phyloP scores from a whole-genome alignment of 1,140 invertebrate species.

The Ceratina australensis region DNA sequence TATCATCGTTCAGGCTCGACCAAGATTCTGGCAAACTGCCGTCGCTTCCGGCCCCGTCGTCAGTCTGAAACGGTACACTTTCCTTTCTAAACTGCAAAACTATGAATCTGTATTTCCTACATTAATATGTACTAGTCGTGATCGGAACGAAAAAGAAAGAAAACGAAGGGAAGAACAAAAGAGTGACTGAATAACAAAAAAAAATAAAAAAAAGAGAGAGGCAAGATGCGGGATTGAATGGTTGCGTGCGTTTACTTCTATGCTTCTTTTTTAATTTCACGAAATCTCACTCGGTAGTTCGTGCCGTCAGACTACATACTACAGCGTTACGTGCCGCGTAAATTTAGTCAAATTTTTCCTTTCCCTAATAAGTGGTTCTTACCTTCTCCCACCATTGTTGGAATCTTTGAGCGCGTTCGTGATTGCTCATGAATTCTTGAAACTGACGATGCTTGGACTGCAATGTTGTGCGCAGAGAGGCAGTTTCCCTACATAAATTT shows the following conservation, averaged over 20 bases:
- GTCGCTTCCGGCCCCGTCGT: constrained; percentile 72
- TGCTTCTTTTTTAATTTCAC: not conserved
- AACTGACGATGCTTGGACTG: constrained; percentile 78
- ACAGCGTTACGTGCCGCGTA: constrained; percentile 1
- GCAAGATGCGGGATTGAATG: constrained; percentile 27
- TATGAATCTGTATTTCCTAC: not conserved
- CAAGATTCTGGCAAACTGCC: constrained; percentile 75
- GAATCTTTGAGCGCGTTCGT: constrained; percentile 69
- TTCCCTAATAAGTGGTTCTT: constrained; percentile 60
- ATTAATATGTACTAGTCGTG: constrained; percentile 5
- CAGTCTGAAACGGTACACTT: constrained; percentile 72
- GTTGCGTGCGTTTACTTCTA: constrained; percentile 17
- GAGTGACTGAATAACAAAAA: constrained; percentile 18
- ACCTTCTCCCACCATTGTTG: constrained; percentile 73
- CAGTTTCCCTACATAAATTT: constrained; percentile 79
- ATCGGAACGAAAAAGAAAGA: not conserved
- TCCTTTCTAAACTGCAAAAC: constrained; percentile 20
- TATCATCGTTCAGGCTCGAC: constrained; percentile 79
- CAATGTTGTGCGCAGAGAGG: constrained; percentile 78
- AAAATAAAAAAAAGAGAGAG: constrained; percentile 33
- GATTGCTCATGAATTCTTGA: constrained; percentile 76
- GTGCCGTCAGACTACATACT: constrained; percentile 36
- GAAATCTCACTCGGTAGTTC: not conserved
- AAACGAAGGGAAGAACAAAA: constrained; percentile 15
- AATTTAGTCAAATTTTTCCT: constrained; percentile 6